Conservation (phyloP, 2,888 invertebrate species). For the Pheosia gnoma region DNA sequence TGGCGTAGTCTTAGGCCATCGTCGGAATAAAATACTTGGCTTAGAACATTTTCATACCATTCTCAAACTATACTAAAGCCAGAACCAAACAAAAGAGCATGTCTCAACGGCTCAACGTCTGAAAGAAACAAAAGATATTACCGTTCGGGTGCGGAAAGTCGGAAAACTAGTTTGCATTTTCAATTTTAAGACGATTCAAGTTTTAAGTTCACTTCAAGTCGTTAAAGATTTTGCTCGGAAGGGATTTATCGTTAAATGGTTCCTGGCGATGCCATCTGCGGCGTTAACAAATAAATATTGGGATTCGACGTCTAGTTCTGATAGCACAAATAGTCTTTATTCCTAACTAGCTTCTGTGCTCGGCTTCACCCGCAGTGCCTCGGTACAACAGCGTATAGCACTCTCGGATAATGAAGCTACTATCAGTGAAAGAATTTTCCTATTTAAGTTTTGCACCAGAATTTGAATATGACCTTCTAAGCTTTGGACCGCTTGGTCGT, state of each 20-base stretch:
- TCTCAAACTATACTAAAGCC: not conserved
- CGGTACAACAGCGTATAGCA: too few species aligned
- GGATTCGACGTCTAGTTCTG: slow-evolving; percentile 27
- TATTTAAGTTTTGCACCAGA: too few species aligned
- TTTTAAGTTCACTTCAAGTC: slow-evolving; percentile 69
- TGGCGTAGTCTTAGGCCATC: too few species aligned
- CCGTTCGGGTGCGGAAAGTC: slow-evolving; percentile 49
- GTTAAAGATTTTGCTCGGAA: slow-evolving; percentile 62
- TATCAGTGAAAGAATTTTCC: too few species aligned
- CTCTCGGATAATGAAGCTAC: too few species aligned
- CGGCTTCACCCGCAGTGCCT: too few species aligned
- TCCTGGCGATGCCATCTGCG: slow-evolving; percentile 33
- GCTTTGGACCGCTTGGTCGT: too few species aligned
- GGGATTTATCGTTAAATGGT: slow-evolving; percentile 62
- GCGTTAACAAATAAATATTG: slow-evolving; percentile 28
- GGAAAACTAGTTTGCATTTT: slow-evolving; percentile 74
- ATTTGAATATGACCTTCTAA: too few species aligned
- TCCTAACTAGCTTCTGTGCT: too few species aligned
- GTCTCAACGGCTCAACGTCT: slow-evolving; percentile 23
- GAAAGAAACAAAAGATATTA: slow-evolving; percentile 52
- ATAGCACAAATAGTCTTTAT: not conserved
- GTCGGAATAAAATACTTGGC: too few species aligned
- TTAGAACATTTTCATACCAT: too few species aligned
- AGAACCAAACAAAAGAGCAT: slow-evolving; percentile 14
- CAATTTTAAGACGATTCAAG: slow-evolving; percentile 78